Evolutionary conservation across 2,797 vertebrate species (phyloP).

Genomic region (Acrocephalus scirpaceus): DNA sequence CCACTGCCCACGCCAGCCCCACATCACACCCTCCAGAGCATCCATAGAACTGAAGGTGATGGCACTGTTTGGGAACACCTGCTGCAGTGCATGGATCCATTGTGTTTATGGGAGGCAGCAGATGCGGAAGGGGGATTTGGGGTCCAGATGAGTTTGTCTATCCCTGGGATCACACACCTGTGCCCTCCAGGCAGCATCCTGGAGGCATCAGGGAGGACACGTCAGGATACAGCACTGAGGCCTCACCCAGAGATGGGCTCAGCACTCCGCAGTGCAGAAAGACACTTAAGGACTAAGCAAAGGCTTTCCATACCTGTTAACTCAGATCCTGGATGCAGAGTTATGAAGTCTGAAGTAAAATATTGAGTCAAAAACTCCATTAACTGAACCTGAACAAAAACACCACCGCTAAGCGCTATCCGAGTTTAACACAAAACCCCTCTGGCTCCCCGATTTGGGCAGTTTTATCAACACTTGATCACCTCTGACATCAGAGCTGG

Average conservation of each 20-base stretch:
- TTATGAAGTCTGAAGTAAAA: not conserved
- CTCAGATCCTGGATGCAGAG: not conserved
- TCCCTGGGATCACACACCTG: not conserved
- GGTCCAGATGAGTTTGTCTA: not conserved
- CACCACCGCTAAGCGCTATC: not conserved
- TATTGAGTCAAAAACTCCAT: not conserved
- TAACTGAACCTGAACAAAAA: not conserved
- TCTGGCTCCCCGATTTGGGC: not conserved
- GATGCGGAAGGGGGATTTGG: not conserved
- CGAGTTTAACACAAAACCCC: not conserved
- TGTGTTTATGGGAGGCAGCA: not conserved
- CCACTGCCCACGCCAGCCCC: not conserved
- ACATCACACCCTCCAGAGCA: fast-evolving
- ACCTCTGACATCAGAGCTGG: conserved; percentile 51
- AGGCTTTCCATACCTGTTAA: not conserved
- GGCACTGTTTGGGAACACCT: not conserved
- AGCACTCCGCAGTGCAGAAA: not conserved
- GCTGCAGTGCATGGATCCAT: fast-evolving
- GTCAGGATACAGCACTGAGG: no score
- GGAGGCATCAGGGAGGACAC: fast-evolving
- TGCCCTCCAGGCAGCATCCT: not conserved
- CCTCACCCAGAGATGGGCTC: not conserved
- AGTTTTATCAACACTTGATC: conserved; percentile 63
- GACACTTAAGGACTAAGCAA: not conserved
- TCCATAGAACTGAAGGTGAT: not conserved